A percentile compares a stretch with the other conserved stretches of the same genome.
Conservation (phyloP, 2,888 invertebrate genomes). For the Ephialtes manifestator region DNA sequence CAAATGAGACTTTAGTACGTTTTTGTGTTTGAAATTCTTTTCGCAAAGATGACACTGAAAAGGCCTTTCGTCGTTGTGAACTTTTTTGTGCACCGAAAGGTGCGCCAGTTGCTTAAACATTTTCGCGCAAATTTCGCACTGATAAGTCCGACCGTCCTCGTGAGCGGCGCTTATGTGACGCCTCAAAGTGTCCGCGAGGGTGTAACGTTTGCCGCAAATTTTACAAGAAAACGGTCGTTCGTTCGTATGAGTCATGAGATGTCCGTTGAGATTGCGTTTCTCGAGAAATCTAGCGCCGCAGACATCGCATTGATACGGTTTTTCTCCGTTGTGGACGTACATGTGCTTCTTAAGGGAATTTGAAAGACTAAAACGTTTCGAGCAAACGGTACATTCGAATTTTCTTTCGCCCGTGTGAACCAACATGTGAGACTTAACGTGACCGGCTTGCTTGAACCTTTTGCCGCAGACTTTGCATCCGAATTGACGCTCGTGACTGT, state of each 20-base stretch:
- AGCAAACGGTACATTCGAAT: constrained; percentile 87
- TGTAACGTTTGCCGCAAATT: constrained; percentile 81
- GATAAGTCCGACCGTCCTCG: constrained; percentile 80
- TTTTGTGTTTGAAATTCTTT: constrained; percentile 87
- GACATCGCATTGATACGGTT: constrained; percentile 81
- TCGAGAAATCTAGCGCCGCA: constrained; percentile 81
- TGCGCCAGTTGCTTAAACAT: constrained; percentile 83
- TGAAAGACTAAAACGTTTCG: constrained; percentile 87
- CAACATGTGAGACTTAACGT: constrained; percentile 85
- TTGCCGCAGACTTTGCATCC: constrained; percentile 87
- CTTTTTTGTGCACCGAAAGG: constrained; percentile 84
- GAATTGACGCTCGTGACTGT: constrained; percentile 85
- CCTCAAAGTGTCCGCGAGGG: constrained; percentile 79
- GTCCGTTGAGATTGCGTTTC: constrained; percentile 79
- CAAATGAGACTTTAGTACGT: constrained; percentile 86
- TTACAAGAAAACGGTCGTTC: constrained; percentile 80
- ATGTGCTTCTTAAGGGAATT: constrained; percentile 86
- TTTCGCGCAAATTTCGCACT: constrained; percentile 82
- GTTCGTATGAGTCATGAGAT: constrained; percentile 81
- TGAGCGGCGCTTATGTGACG: constrained; percentile 81
- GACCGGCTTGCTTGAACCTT: constrained; percentile 86
- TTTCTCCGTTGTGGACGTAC: constrained; percentile 84
- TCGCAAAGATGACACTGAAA: constrained; percentile 87
- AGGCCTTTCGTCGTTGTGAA: constrained; percentile 86
- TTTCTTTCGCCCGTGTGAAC: constrained; percentile 87